Evolutionary conservation across 2,888 invertebrate species (phyloP).

Genomic region (Sthenelais limicola): DNA sequence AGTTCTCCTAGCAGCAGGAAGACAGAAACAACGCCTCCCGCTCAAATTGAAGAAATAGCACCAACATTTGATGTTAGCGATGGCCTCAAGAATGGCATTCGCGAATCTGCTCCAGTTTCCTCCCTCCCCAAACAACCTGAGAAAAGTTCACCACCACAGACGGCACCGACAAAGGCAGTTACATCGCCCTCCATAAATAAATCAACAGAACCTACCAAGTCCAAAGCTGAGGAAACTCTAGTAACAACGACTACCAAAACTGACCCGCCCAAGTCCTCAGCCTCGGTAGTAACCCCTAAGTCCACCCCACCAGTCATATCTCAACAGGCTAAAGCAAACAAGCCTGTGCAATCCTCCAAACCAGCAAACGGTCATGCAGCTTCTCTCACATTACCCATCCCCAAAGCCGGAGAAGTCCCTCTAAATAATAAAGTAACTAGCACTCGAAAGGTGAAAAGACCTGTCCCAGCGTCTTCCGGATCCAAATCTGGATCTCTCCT

Average conservation of each 20-base stretch:
- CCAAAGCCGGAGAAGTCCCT: slow-evolving; percentile 21
- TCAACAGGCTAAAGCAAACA: too few relatives aligned
- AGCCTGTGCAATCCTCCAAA: slow-evolving; percentile 8
- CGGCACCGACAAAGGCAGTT: slow-evolving; percentile 7
- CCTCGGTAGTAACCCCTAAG: background rate
- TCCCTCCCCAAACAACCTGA: background rate
- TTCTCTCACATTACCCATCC: slow-evolving; percentile 34
- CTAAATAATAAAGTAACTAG: slow-evolving; percentile 8
- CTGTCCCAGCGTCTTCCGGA: background rate
- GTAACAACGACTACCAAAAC: background rate
- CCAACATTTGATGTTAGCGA: slow-evolving; percentile 1
- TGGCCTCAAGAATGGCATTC: slow-evolving; percentile 11
- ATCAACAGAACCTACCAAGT: background rate
- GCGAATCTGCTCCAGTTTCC: background rate
- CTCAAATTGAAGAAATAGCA: slow-evolving; percentile 1
- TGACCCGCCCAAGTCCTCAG: background rate
- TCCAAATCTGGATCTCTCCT: slow-evolving; percentile 49
- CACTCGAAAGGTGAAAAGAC: background rate
- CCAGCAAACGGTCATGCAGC: slow-evolving; percentile 33
- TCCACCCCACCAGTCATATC: too few relatives aligned
- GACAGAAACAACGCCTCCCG: slow-evolving; percentile 1
- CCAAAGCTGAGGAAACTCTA: too few relatives aligned
- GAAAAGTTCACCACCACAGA: background rate
- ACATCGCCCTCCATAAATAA: background rate
- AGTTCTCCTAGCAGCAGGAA: background rate